phyloP scores from a whole-genome alignment of 2,888 invertebrate genomes.

The Pterobdella sp. region DNA sequence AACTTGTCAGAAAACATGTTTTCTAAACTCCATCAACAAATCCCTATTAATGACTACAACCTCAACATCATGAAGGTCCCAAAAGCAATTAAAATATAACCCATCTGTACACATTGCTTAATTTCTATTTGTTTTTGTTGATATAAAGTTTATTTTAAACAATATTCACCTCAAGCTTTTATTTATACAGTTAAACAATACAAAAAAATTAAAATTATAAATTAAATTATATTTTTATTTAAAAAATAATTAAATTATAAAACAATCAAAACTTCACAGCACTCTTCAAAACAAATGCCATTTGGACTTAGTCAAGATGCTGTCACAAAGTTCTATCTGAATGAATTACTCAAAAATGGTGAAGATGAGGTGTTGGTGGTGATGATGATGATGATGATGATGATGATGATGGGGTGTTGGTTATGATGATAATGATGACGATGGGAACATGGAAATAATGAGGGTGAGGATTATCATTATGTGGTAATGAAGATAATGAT shows the following conservation, averaged over 20 bases:
- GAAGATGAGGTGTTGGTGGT: slow-evolving; percentile 19
- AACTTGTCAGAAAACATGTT: background rate
- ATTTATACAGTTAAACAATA: no score
- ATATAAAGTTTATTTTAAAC: no score
- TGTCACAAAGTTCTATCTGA: background rate
- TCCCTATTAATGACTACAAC: background rate
- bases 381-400: slow-evolving; percentile 24
- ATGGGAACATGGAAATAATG: background rate
- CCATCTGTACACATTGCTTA: no score
- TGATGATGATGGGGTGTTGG: slow-evolving; percentile 20
- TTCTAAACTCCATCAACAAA: background rate
- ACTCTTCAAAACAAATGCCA: background rate
- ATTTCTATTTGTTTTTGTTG: no score
- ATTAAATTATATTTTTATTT: no score
- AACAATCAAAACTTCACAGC: no score
- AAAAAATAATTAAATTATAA: no score
- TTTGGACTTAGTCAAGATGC: background rate
- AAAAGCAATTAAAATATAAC: background rate
- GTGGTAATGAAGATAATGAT: background rate
- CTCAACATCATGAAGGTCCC: background rate
- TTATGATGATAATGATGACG: slow-evolving; percentile 18
- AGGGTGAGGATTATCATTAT: slow-evolving; percentile 21
- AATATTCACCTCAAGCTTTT: no score
- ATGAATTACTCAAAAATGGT: background rate
- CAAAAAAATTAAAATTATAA: no score